These are phyloP conservation scores for Drosophila maculinotata DNA, from an alignment of 2,888 invertebrate genomes.

Conservation along the genomic window DNA sequence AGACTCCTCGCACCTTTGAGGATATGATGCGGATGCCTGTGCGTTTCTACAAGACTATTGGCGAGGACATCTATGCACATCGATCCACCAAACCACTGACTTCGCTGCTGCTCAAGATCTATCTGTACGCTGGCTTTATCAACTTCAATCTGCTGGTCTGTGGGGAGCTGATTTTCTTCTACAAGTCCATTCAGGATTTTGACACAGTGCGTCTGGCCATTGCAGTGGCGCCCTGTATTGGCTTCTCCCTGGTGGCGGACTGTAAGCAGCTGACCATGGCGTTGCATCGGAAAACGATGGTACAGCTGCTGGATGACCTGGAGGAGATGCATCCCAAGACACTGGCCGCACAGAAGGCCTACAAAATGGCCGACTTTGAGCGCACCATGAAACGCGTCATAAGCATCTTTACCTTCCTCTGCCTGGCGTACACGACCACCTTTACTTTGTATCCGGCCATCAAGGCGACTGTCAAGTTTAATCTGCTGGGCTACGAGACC, in stretches of 20 bases:
- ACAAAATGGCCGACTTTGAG: constrained; percentile 54
- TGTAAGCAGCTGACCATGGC: constrained; percentile 76
- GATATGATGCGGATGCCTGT: constrained; percentile 72
- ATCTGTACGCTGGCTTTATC: constrained; percentile 65
- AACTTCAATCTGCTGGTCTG: constrained; percentile 74
- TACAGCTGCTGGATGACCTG: constrained; percentile 70
- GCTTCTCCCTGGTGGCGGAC: constrained; percentile 74
- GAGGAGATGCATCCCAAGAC: constrained; percentile 77
- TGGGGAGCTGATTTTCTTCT: constrained; percentile 74
- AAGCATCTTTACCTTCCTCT: constrained; percentile 72
- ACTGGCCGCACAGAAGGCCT: constrained; percentile 47
- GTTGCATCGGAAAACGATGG: constrained; percentile 53
- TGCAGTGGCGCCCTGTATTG: constrained; percentile 81
- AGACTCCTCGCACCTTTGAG: constrained; percentile 44
- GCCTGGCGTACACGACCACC: constrained; percentile 72
- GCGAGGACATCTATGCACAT: constrained; percentile 75
- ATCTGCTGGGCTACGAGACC: constrained; percentile 64
- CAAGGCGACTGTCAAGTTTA: constrained; percentile 66
- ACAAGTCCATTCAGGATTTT: constrained; percentile 64
- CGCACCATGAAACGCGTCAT: constrained; percentile 70
- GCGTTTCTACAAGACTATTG: constrained; percentile 71
- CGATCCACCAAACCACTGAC: constrained; percentile 47
- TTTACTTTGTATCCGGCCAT: constrained; percentile 75
- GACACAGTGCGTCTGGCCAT: constrained; percentile 74
- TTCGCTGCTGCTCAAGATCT: constrained; percentile 50